phyloP scores from a whole-genome alignment of 2,888 invertebrate genomes.

The Scaptomyza tumidula region DNA sequence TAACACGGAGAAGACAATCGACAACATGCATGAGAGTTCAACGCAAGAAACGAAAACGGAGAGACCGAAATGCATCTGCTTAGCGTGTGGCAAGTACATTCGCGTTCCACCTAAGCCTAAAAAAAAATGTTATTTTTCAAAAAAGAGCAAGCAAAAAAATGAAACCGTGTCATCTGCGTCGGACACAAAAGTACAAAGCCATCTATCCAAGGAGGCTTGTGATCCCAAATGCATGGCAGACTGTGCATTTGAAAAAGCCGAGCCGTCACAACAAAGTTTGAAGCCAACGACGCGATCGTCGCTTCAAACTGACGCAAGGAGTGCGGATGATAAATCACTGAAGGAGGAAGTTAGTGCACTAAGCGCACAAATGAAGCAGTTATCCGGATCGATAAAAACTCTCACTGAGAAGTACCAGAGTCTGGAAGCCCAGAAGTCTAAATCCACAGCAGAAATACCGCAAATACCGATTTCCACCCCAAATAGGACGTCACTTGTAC shows the following conservation, averaged over 20 bases:
- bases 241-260: neutral
- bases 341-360: conserved; percentile 22
- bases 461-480: accelerated
- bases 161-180: neutral
- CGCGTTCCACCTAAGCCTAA: neutral
- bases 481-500: neutral
- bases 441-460: neutral
- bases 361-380: conserved; percentile 23
- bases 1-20: no score
- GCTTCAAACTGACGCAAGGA: neutral
- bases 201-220: neutral
- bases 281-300: no score
- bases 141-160: neutral
- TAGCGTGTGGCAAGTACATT: neutral
- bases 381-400: conserved; percentile 1
- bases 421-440: neutral
- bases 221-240: neutral
- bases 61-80: neutral
- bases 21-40: no score
- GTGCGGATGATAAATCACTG: no score
- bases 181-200: neutral
- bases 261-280: neutral
- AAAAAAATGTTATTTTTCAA: neutral
- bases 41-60: neutral
- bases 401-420: conserved; percentile 22